Percentiles rank a stretch among this genome's conserved stretches.
Conservation (phyloP, 2,797 vertebrate species). For the Alca torda region DNA sequence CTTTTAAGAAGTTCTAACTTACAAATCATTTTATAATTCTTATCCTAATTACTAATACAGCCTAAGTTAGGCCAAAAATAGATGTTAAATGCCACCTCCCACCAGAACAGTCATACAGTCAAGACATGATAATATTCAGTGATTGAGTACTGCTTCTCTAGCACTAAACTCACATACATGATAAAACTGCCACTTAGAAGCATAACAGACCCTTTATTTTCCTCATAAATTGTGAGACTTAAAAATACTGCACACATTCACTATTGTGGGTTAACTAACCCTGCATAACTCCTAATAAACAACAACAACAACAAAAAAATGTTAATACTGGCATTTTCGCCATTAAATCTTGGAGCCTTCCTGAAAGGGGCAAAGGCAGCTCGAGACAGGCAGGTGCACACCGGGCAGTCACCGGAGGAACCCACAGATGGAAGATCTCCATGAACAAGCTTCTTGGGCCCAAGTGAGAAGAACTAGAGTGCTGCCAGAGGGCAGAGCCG, state of each 20-base stretch:
- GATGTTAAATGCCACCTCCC: not conserved
- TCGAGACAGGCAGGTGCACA: not conserved
- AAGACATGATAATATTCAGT: rapidly evolving
- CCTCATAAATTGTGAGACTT: not conserved
- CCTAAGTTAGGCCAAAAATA: not conserved
- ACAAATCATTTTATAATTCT: rapidly evolving
- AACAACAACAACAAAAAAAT: rapidly evolving
- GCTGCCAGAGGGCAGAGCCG: rapidly evolving
- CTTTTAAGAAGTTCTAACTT: not conserved
- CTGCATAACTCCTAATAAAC: not conserved
- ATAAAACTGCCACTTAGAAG: not conserved
- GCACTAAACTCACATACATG: rapidly evolving
- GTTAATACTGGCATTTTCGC: not conserved
- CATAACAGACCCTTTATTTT: not conserved
- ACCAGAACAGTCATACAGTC: not conserved
- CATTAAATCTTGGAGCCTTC: not conserved
- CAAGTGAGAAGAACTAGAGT: rapidly evolving
- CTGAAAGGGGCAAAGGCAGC: not conserved
- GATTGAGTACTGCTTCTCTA: not conserved
- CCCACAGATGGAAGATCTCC: rapidly evolving
- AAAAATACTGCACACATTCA: not conserved
- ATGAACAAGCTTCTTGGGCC: rapidly evolving
- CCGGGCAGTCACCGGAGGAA: rapidly evolving
- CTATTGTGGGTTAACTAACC: not conserved
- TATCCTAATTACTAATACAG: not conserved